These are phyloP conservation scores for Heteromormyrus szaboi DNA, from an alignment of 2,797 vertebrate species.

Conservation along the genomic window DNA sequence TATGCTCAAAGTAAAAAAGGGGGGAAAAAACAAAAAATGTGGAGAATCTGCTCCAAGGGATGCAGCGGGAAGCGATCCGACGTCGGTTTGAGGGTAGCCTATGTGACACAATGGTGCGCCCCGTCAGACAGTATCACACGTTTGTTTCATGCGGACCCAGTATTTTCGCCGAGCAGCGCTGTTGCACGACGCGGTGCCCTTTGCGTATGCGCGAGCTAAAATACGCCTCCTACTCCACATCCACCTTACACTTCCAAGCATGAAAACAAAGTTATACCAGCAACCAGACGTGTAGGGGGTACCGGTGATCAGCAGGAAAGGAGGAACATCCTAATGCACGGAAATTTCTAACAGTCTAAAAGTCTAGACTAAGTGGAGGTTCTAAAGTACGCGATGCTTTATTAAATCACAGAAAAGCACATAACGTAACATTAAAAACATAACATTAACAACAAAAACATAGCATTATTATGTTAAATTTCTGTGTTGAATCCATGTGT, in stretches of 20 bases:
- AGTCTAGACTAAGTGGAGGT: neutral
- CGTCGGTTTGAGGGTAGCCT: slow-evolving; percentile 24
- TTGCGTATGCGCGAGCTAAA: slow-evolving; percentile 34
- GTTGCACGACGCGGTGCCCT: slow-evolving; percentile 29
- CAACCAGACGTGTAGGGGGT: neutral
- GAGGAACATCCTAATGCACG: neutral
- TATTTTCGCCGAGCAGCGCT: slow-evolving; percentile 26
- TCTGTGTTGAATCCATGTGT: neutral
- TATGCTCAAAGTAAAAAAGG: neutral
- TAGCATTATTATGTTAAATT: neutral
- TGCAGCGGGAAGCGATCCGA: slow-evolving; percentile 23
- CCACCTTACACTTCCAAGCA: slow-evolving; percentile 16
- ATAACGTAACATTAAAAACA: neutral
- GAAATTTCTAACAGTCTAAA: neutral
- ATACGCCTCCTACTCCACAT: slow-evolving; percentile 23
- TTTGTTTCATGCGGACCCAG: slow-evolving; percentile 21
- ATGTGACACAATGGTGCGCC: slow-evolving; percentile 33
- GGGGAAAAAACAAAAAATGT: slow-evolving; percentile 21
- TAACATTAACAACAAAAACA: neutral
- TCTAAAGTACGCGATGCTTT: neutral
- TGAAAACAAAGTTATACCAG: slow-evolving; percentile 27
- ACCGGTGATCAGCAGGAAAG: neutral
- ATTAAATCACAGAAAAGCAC: neutral
- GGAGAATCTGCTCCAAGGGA: slow-evolving; percentile 19
- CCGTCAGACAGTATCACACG: slow-evolving; percentile 27